A percentile compares a stretch with the other conserved stretches of the same genome.
Conservation (phyloP, 37 sponge, comb jelly and placozoan species). For the Aphrocallistes beatrix region DNA sequence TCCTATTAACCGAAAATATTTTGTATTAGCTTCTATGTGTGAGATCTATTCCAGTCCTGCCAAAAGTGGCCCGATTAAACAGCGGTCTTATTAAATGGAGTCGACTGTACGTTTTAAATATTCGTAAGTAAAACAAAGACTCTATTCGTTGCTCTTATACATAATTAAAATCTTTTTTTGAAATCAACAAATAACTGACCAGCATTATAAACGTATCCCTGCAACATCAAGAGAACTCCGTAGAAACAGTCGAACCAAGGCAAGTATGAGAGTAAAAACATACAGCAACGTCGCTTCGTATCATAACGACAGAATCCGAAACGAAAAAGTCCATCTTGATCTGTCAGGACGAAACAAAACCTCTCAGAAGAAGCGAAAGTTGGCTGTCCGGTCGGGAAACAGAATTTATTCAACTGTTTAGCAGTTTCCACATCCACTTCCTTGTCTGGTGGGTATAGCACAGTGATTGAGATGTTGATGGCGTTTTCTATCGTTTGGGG, state of each 20-base stretch:
- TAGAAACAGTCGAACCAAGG: conserved; percentile 15
- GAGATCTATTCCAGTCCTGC: too few relatives aligned
- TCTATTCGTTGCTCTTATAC: too few relatives aligned
- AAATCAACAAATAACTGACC: conserved; percentile 3
- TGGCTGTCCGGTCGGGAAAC: background rate
- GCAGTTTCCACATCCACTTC: background rate
- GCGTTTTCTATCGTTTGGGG: background rate
- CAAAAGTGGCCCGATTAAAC: too few relatives aligned
- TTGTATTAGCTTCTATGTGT: too few relatives aligned
- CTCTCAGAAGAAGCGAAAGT: background rate
- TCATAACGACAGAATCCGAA: conserved; percentile 8
- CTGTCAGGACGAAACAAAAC: background rate
- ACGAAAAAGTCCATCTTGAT: background rate
- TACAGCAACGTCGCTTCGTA: background rate
- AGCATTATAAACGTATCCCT: background rate
- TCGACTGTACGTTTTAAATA: too few relatives aligned
- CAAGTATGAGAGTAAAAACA: background rate
- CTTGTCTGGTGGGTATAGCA: background rate
- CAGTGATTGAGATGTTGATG: background rate
- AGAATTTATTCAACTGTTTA: conserved; percentile 12
- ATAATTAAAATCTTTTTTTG: too few relatives aligned
- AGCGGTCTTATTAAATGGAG: too few relatives aligned
- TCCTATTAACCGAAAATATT: too few relatives aligned
- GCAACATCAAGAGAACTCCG: background rate
- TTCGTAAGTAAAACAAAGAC: too few relatives aligned